A percentile compares a stretch with the other conserved stretches of the same genome.
These are phyloP conservation scores for Neotoxoptera formosana DNA, from an alignment of 1,140 invertebrate species.

Conservation along the genomic window DNA sequence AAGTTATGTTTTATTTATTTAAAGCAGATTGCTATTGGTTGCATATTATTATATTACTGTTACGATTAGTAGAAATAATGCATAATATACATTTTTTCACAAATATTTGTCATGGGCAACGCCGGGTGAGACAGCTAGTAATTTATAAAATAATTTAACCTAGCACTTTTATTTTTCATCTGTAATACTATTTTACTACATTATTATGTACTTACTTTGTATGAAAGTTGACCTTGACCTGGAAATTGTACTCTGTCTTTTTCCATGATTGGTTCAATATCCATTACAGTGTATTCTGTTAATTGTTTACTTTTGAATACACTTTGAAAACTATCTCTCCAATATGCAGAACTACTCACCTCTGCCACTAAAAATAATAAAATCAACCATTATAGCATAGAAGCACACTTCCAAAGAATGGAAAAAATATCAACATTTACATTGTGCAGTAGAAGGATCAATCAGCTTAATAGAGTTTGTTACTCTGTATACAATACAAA, in stretches of 20 bases:
- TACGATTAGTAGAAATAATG: too few species aligned
- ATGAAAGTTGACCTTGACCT: conserved; percentile 85
- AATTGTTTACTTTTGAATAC: conserved; percentile 92
- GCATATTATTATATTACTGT: too few species aligned
- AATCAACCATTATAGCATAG: background rate
- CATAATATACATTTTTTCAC: too few species aligned
- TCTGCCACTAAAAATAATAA: conserved; percentile 77
- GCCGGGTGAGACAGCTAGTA: background rate
- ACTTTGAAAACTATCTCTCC: conserved; percentile 83
- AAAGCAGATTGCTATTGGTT: too few species aligned
- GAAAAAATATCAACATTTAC: conserved; percentile 66
- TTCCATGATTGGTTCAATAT: conserved; percentile 84
- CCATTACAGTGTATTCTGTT: conserved; percentile 93
- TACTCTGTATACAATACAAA: conserved; percentile 90
- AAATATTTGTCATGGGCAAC: too few species aligned
- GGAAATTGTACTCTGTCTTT: conserved; percentile 81
- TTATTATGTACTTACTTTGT: conserved; percentile 70
- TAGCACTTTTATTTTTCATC: background rate
- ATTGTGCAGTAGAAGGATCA: conserved; percentile 90
- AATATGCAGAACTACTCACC: conserved; percentile 81
- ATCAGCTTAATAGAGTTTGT: conserved; percentile 91
- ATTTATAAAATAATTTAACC: background rate
- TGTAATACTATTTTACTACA: background rate
- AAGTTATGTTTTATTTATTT: too few species aligned
- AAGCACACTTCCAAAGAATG: background rate